A percentile compares a stretch with the other conserved stretches of the same genome.
phyloP scores from a whole-genome alignment of 2,888 invertebrate genomes.

The Atethmia centrago region DNA sequence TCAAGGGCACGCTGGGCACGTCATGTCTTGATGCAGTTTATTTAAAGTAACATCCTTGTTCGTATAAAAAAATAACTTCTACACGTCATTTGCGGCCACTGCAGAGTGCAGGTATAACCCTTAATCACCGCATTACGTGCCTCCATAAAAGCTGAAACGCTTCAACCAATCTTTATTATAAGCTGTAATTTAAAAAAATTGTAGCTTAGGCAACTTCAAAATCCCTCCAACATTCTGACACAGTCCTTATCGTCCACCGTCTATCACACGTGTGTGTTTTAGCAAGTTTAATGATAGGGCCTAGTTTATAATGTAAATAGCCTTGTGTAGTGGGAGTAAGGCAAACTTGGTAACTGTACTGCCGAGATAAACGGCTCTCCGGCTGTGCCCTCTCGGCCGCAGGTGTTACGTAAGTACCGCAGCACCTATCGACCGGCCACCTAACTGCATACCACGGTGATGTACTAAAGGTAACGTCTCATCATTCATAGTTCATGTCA shows the following conservation, averaged over 20 bases:
- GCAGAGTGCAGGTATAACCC: conserved; percentile 13
- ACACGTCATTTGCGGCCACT: conserved; percentile 14
- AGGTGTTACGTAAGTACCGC: conserved; percentile 82
- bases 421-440: conserved; percentile 80
- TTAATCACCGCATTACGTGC: neutral
- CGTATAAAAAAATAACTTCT: conserved; percentile 1
- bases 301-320: conserved; percentile 73
- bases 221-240: conserved; percentile 19
- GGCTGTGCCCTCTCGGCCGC: conserved; percentile 63
- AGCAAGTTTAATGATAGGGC: conserved; percentile 52
- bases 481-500: neutral
- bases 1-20: neutral
- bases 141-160: conserved; percentile 15
- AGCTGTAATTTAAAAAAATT: neutral
- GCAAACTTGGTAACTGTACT: conserved; percentile 77
- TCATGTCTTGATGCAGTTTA: conserved; percentile 17
- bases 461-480: conserved; percentile 25
- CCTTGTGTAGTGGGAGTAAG: conserved; percentile 75
- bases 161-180: neutral
- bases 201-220: conserved; percentile 4
- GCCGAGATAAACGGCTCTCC: conserved; percentile 75
- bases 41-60: conserved; percentile 20
- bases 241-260: conserved; percentile 44
- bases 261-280: conserved; percentile 53
- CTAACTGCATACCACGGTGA: conserved; percentile 60